Percentiles rank a stretch among this genome's conserved stretches.
phyloP scores from a whole-genome alignment of 2,888 invertebrate species.

The Drepana falcataria region DNA sequence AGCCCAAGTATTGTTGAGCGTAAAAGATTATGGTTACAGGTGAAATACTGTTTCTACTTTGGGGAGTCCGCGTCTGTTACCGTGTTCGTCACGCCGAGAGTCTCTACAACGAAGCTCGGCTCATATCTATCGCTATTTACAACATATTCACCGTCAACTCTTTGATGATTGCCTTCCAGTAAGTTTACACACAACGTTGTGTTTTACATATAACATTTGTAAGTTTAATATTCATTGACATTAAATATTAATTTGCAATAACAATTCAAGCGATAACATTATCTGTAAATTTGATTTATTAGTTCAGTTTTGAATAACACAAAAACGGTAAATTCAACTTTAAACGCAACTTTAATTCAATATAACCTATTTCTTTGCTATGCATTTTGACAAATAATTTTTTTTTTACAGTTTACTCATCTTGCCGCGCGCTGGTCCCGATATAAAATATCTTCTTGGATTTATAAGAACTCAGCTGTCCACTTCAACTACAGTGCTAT shows the following conservation, averaged over 20 bases:
- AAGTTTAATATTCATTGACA: not conserved
- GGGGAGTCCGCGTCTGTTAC: conserved; percentile 92
- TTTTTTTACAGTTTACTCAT: conserved; percentile 85
- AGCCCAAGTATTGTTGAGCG: too few relatives aligned
- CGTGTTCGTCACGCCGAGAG: conserved; percentile 94
- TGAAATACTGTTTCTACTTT: conserved; percentile 87
- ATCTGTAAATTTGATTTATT: not conserved
- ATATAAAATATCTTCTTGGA: conserved; percentile 93
- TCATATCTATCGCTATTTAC: conserved; percentile 96
- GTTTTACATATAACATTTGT: not conserved
- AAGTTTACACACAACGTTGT: conserved; percentile 65
- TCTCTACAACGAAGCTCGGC: conserved; percentile 93
- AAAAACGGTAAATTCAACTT: not conserved
- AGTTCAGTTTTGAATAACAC: too few relatives aligned
- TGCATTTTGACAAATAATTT: not conserved
- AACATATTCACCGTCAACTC: conserved; percentile 96
- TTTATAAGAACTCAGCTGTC: conserved; percentile 95
- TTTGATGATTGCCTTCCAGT: conserved; percentile 96
- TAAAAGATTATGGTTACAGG: conserved; percentile 41
- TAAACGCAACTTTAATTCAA: not conserved
- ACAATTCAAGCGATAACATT: not conserved
- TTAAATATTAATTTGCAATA: too few relatives aligned
- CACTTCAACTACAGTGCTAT: conserved; percentile 90
- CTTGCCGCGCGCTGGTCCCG: conserved; percentile 92
- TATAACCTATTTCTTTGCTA: too few relatives aligned